Percentiles rank a stretch among this genome's conserved stretches.
These are phyloP conservation scores for Tryphoninae sp. DNA, from an alignment of 2,888 invertebrate species.

Conservation along the genomic window DNA sequence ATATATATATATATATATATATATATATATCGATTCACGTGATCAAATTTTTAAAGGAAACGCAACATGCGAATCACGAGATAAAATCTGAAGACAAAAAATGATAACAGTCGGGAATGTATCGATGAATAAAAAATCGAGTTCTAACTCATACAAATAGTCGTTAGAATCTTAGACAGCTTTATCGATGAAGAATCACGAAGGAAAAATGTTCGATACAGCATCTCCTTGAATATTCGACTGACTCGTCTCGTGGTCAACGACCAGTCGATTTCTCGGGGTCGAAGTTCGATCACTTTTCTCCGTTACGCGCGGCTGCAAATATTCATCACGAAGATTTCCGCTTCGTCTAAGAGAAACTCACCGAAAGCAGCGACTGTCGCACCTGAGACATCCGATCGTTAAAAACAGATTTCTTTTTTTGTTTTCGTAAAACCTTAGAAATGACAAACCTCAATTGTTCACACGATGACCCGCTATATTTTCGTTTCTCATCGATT, in stretches of 20 bases:
- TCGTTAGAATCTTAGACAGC: background rate
- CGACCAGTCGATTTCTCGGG: background rate
- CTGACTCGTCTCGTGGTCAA: conserved; percentile 7
- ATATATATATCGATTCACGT: background rate
- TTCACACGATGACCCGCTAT: conserved; percentile 6
- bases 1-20: background rate
- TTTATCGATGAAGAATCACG: background rate
- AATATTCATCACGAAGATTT: background rate
- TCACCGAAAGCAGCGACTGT: conserved; percentile 28
- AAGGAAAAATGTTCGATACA: background rate
- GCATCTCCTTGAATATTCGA: background rate
- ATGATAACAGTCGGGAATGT: background rate
- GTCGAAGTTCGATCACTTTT: conserved; percentile 2
- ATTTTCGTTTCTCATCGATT: conserved; percentile 2
- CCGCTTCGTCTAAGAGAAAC: conserved; percentile 21
- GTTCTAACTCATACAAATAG: background rate
- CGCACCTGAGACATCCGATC: conserved; percentile 3
- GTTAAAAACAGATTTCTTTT: conserved; percentile 1
- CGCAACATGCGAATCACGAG: background rate
- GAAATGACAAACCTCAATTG: background rate
- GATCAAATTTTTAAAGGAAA: background rate
- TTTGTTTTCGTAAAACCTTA: no score
- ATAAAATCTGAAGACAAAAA: background rate
- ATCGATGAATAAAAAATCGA: background rate
- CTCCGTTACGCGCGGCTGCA: background rate